Evolutionary conservation across 2,888 invertebrate species (phyloP).

Genomic region (Ceriagrion tenellum): DNA sequence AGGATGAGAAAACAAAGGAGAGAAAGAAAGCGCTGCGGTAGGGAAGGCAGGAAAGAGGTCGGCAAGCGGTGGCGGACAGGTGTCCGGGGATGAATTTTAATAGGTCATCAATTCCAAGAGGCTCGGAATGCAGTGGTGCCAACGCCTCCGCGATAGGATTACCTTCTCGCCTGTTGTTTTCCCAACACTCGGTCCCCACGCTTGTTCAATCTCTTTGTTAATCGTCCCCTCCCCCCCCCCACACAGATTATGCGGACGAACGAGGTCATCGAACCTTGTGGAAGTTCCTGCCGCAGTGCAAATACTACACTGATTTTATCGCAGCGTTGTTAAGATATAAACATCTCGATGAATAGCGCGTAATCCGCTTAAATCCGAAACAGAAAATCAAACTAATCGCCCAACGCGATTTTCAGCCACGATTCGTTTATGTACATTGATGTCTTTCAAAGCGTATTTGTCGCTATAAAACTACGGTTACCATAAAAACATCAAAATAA

Average conservation of each 20-base stretch:
- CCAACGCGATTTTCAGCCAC: too few species aligned
- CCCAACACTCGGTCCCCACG: not conserved
- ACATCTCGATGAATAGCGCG: not conserved
- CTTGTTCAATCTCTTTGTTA: not conserved
- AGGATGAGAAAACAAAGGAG: not conserved
- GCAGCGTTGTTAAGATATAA: not conserved
- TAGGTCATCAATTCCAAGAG: constrained; percentile 47
- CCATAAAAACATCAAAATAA: too few species aligned
- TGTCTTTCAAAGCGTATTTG: too few species aligned
- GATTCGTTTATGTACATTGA: too few species aligned
- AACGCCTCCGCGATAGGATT: not conserved
- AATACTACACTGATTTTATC: not conserved
- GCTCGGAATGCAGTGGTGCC: not conserved
- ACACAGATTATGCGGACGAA: not conserved
- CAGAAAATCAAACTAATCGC: too few species aligned
- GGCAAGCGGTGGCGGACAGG: constrained; percentile 9
- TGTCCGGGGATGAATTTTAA: constrained; percentile 58
- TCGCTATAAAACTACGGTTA: too few species aligned
- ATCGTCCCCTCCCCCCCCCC: not conserved
- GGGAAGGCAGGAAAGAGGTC: not conserved
- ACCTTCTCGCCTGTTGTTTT: not conserved
- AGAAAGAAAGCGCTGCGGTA: not conserved
- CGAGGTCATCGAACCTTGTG: not conserved
- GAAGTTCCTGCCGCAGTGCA: not conserved
- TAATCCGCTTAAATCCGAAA: too few species aligned